These are phyloP conservation scores for Brachionus sp. DNA, from an alignment of 1,140 invertebrate species.

Conservation along the genomic window DNA sequence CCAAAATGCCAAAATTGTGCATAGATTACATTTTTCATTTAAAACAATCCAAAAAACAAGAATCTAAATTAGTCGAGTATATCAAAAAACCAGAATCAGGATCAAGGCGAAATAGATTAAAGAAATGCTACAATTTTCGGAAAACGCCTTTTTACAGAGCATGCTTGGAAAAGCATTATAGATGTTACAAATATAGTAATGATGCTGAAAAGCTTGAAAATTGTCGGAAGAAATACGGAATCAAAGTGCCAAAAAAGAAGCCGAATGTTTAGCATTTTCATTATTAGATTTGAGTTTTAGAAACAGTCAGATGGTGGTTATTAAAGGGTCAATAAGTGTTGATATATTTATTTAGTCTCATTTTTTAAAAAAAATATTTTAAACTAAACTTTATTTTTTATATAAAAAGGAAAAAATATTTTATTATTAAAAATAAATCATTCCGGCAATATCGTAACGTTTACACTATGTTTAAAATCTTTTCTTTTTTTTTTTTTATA, in stretches of 20 bases:
- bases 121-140: neutral
- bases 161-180: slow-evolving; percentile 17
- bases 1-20: slow-evolving; percentile 25
- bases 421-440: neutral
- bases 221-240: neutral
- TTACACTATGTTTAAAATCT: neutral
- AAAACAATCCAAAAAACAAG: neutral
- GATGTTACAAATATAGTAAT: slow-evolving; percentile 7
- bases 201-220: slow-evolving; percentile 6
- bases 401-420: neutral
- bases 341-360: neutral
- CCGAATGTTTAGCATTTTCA: neutral
- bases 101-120: neutral
- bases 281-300: neutral
- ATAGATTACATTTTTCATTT: neutral
- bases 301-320: slow-evolving; percentile 40
- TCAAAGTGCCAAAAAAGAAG: slow-evolving; percentile 1
- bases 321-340: slow-evolving; percentile 18
- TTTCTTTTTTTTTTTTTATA: neutral
- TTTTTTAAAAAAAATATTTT: neutral
- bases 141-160: neutral
- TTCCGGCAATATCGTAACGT: neutral
- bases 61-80: slow-evolving; percentile 11
- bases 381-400: neutral
- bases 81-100: neutral